phyloP scores from a whole-genome alignment of 2,113 vertebrate genomes.

The Gnathonemus echidnorhynchus region DNA sequence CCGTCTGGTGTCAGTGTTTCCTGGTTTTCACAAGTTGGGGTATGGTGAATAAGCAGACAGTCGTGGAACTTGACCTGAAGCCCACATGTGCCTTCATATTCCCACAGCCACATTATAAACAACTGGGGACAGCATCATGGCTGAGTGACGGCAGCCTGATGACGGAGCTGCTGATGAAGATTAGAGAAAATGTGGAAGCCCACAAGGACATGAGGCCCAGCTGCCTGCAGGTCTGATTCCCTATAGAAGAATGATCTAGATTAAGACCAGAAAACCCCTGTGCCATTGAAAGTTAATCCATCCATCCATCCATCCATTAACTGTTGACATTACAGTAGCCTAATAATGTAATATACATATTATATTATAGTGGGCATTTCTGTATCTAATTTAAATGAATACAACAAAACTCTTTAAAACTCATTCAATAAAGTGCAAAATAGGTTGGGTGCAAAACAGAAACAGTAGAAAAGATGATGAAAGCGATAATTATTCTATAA shows the following conservation, averaged over 20 bases:
- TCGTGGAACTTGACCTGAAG: background rate
- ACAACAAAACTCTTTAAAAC: background rate
- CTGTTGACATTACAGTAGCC: background rate
- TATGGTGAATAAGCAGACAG: background rate
- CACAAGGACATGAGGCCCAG: slow-evolving; percentile 54
- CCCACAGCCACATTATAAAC: slow-evolving; percentile 59
- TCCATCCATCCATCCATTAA: background rate
- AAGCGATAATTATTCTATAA: background rate
- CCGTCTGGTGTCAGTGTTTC: background rate
- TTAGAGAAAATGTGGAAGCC: slow-evolving; percentile 37
- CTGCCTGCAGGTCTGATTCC: slow-evolving; percentile 60
- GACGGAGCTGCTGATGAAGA: slow-evolving; percentile 53
- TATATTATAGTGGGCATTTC: background rate
- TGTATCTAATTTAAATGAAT: background rate
- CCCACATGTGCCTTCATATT: background rate
- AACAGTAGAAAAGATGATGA: background rate
- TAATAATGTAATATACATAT: background rate
- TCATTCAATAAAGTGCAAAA: background rate
- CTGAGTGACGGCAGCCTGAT: slow-evolving; percentile 45
- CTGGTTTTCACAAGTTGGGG: background rate
- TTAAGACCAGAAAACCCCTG: background rate
- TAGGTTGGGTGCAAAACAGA: background rate
- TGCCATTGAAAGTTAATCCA: background rate
- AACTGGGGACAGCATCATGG: slow-evolving; percentile 67
- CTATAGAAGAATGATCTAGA: background rate